phyloP scores from a whole-genome alignment of 2,797 vertebrate genomes.

The Clarias fuscus region DNA sequence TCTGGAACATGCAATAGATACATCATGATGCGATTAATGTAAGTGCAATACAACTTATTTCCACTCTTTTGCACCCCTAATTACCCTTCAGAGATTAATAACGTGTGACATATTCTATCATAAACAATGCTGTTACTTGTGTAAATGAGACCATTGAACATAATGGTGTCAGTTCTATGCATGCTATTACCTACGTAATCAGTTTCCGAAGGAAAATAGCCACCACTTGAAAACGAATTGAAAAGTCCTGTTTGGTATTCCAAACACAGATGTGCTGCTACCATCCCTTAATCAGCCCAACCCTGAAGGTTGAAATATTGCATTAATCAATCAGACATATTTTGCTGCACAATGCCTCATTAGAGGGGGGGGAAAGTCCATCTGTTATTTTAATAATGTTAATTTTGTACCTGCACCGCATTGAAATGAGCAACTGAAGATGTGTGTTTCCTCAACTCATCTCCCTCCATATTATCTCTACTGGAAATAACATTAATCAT shows the following conservation, averaged over 20 bases:
- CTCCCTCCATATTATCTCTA: slow-evolving; percentile 8
- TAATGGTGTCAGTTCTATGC: slow-evolving; percentile 16
- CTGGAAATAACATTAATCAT: slow-evolving; percentile 20
- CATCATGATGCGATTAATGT: slow-evolving; percentile 11
- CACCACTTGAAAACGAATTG: slow-evolving; percentile 14
- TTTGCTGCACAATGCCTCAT: slow-evolving; percentile 29
- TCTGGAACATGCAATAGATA: slow-evolving; percentile 6
- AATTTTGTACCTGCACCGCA: slow-evolving; percentile 26
- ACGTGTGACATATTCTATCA: neutral
- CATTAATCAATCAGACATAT: slow-evolving; percentile 32
- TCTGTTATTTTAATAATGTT: slow-evolving; percentile 35
- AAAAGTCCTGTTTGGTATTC: slow-evolving; percentile 31
- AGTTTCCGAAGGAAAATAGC: slow-evolving; percentile 20
- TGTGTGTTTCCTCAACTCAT: slow-evolving; percentile 14
- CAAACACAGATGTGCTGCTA: slow-evolving; percentile 5
- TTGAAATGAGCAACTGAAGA: slow-evolving; percentile 30
- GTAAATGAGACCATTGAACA: slow-evolving; percentile 13
- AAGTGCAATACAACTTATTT: slow-evolving; percentile 23
- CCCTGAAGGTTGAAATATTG: slow-evolving; percentile 33
- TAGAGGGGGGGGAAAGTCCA: slow-evolving; percentile 20
- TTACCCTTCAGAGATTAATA: slow-evolving; percentile 19
- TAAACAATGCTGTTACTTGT: slow-evolving; percentile 19
- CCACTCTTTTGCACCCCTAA: slow-evolving; percentile 13
- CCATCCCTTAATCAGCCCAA: slow-evolving; percentile 32
- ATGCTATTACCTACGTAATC: neutral